Evolutionary conservation across 1,140 invertebrate species (phyloP).

Genomic region (Holotrichia oblita): DNA sequence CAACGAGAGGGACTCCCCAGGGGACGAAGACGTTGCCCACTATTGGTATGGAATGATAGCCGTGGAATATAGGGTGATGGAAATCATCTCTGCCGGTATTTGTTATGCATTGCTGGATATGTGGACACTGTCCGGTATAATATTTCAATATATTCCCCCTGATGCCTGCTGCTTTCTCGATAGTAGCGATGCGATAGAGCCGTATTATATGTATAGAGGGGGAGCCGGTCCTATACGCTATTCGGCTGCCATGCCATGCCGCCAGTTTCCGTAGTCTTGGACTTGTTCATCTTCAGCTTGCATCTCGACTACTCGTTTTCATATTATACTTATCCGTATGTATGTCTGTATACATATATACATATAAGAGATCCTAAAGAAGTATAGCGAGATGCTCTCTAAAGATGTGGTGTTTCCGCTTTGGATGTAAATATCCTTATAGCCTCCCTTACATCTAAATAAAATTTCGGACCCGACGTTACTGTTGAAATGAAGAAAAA

Average conservation of each 20-base stretch:
- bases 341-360: background rate
- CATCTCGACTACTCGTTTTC: background rate
- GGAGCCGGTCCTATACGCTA: background rate
- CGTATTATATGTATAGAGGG: no score
- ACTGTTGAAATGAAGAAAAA: background rate
- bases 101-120: conserved; percentile 58
- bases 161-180: background rate
- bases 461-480: background rate
- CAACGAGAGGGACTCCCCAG: conserved; percentile 44
- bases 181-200: background rate
- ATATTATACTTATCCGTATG: background rate
- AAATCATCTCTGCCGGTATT: conserved; percentile 52
- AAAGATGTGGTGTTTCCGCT: background rate
- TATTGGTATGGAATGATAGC: conserved; percentile 50
- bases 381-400: background rate
- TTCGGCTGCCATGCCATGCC: background rate
- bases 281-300: background rate
- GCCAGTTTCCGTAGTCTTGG: background rate
- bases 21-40: conserved; percentile 46
- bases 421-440: background rate
- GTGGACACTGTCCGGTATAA: conserved; percentile 56
- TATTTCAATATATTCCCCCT: conserved; percentile 57
- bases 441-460: background rate
- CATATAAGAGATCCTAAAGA: background rate
- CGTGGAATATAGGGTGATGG: conserved; percentile 51